Percentiles rank a stretch among this genome's conserved stretches.
Evolutionary conservation across 2,888 invertebrate species (phyloP).

Genomic region (Drosophila prolongata): DNA sequence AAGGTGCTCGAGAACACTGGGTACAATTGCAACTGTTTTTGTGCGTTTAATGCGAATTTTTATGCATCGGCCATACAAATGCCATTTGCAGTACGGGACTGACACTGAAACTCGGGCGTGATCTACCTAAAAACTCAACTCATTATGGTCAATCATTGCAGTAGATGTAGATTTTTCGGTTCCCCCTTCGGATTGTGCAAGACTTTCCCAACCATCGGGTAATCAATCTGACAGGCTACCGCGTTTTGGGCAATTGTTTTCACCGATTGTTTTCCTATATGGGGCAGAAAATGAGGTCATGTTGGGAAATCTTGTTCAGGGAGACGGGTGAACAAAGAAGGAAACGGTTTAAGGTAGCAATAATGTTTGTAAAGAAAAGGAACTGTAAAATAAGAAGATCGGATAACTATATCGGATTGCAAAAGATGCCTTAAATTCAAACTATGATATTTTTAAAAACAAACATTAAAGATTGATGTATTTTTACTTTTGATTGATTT

Average conservation of each 20-base stretch:
- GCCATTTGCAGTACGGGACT: constrained; percentile 48
- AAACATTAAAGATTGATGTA: neutral
- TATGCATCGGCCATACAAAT: constrained; percentile 66
- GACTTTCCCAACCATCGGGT: constrained; percentile 44
- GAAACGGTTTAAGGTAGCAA: constrained; percentile 24
- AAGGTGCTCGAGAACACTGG: constrained; percentile 28
- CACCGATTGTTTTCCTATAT: constrained; percentile 41
- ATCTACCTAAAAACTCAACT: constrained; percentile 62
- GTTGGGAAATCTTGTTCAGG: constrained; percentile 28
- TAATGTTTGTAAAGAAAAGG: constrained; percentile 21
- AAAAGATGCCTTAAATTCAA: neutral
- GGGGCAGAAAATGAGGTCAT: constrained; percentile 43
- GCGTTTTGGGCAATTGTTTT: constrained; percentile 49
- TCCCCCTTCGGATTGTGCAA: constrained; percentile 21
- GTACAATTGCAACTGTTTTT: constrained; percentile 74
- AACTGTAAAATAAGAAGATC: constrained; percentile 18
- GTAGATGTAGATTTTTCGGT: constrained; percentile 24
- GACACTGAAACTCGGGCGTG: constrained; percentile 56
- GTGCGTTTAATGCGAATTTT: constrained; percentile 71
- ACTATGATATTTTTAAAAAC: neutral
- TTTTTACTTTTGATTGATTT: neutral
- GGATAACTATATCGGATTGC: constrained; percentile 20
- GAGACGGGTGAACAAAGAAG: constrained; percentile 1
- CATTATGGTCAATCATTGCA: constrained; percentile 61
- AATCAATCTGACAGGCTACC: constrained; percentile 55